These are phyloP conservation scores for Hycleus phaleratus DNA, from an alignment of 1,140 invertebrate genomes.

Conservation along the genomic window DNA sequence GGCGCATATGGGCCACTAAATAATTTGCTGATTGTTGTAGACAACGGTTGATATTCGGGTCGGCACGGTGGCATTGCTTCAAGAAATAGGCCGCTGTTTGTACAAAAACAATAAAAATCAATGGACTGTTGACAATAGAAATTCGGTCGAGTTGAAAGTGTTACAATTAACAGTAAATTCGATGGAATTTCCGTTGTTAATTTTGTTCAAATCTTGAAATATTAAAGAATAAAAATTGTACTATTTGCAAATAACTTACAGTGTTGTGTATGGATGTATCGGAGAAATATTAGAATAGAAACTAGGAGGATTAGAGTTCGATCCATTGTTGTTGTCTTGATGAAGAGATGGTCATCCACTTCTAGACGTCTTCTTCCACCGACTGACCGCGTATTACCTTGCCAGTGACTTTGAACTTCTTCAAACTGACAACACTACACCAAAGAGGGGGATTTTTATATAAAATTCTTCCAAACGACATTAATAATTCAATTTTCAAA, in stretches of 20 bases:
- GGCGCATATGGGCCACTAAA: constrained; percentile 57
- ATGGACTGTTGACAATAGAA: constrained; percentile 1
- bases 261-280: too few relatives aligned
- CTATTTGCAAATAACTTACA: too few relatives aligned
- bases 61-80: constrained; percentile 58
- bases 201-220: too few relatives aligned
- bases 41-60: constrained; percentile 64
- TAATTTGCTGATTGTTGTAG: constrained; percentile 62
- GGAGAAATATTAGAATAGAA: not conserved
- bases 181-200: not conserved
- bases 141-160: constrained; percentile 7
- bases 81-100: constrained; percentile 49
- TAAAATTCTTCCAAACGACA: not conserved
- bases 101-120: constrained; percentile 4
- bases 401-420: constrained; percentile 19
- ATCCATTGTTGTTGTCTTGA: not conserved
- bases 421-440: not conserved
- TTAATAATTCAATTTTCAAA: too few relatives aligned
- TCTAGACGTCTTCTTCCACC: constrained; percentile 15
- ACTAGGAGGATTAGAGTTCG: not conserved
- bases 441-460: constrained; percentile 13
- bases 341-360: not conserved
- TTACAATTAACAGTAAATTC: constrained; percentile 2
- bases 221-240: too few relatives aligned
- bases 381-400: constrained; percentile 15